Conservation (phyloP, 1,140 invertebrate genomes). For the Melipona quadrifasciata region DNA sequence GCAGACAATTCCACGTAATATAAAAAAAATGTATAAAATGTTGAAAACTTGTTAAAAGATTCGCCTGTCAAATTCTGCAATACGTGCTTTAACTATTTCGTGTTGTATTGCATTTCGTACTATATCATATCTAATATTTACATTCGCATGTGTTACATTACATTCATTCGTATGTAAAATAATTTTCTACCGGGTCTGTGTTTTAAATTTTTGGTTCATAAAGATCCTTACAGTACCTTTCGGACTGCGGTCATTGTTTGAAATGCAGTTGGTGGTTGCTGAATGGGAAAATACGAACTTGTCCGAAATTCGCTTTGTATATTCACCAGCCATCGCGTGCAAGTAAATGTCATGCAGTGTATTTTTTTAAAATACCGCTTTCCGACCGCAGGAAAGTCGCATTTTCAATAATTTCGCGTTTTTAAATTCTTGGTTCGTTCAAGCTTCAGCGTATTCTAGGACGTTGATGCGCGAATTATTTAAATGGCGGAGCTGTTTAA, state of each 20-base stretch:
- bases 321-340: neutral
- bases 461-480: neutral
- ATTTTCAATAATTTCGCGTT: neutral
- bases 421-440: neutral
- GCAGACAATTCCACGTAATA: too few species aligned
- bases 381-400: neutral
- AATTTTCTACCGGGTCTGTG: too few species aligned
- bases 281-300: neutral
- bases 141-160: too few species aligned
- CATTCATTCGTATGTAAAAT: too few species aligned
- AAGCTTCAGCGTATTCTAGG: neutral
- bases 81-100: too few species aligned
- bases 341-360: neutral
- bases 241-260: neutral
- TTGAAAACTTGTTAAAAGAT: too few species aligned
- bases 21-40: too few species aligned
- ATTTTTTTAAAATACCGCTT: neutral
- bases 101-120: too few species aligned
- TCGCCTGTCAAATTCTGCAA: too few species aligned
- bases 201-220: neutral
- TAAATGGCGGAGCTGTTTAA: too few species aligned
- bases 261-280: neutral
- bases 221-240: neutral
- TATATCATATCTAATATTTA: too few species aligned
- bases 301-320: neutral